Base-by-base conservation (phyloP, 1,140 invertebrate genomes). In the Drosophila pseudoobscura region DNA sequence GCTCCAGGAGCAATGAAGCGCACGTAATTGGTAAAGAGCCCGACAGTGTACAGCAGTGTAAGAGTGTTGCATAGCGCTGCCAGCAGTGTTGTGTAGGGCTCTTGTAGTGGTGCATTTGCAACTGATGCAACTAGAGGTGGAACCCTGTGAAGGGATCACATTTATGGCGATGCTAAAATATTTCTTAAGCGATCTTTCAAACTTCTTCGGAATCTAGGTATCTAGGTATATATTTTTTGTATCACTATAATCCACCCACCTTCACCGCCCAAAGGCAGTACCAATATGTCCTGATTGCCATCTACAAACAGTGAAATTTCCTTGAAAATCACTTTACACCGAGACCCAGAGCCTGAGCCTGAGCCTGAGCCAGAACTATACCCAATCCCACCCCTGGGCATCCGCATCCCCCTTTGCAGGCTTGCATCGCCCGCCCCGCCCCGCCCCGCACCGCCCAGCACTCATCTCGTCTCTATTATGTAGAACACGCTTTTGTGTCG, bases 11-110 rank as follows among this genome's bases (percentile, higher is more conserved):
- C 83, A 88, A 88, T 88, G 83, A 88, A 88, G 83, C 84, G 84
- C 84, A 88, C 84, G 84, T 88, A 88, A 88, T 88, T 88, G 83
- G 83, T 88, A 88, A 88, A 88, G 78, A 88, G 83, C 83, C 88
- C 78, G 74, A 61, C 64, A 75, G 71, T 56, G 63, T 74, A 72
- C 61, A 50, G 24, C 24, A 5, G 51, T 43, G 60, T 55, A 57
- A 26, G 66, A 70, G 71, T 74, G 70, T 71, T 74, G 59, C 54
- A 24, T 29, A 54, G 15, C 41, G 51, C 31, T 45, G 22, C 46
- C 8, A 77, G 82, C 66, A 83, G 83, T 88, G 83, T 78, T 80
- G 58, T 65, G 57, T 57, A 78, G 70, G 72, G 72, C 46, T 43
- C 17, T 49, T 5, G 20, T 46, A 66, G 66, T 56, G 31, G n/a